These are phyloP conservation scores for Cataglyphis livida DNA, from an alignment of 2,888 invertebrate species.

Conservation along the genomic window DNA sequence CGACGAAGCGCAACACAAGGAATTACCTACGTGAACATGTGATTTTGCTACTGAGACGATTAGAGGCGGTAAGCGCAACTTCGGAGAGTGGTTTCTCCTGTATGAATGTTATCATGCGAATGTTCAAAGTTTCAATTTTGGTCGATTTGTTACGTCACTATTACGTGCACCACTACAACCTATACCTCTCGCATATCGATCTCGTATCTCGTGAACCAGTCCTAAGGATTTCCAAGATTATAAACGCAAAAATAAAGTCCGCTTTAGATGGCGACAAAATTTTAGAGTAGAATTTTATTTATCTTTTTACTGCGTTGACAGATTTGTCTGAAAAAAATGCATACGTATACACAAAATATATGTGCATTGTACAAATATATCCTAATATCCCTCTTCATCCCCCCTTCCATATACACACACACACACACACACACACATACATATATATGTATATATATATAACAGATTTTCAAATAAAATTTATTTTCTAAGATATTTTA, in stretches of 20 bases:
- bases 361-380: no score
- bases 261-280: neutral
- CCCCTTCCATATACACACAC: no score
- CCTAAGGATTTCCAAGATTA: neutral
- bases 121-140: conserved; percentile 26
- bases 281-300: neutral
- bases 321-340: neutral
- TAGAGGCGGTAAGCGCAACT: neutral
- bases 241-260: neutral
- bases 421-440: no score
- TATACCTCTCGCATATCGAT: neutral
- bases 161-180: neutral
- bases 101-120: conserved; percentile 4
- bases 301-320: neutral
- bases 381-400: no score
- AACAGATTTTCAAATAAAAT: no score
- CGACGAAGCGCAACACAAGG: neutral
- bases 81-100: neutral
- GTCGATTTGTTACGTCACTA: neutral
- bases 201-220: neutral
- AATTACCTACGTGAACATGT: conserved; percentile 7
- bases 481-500: no score
- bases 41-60: conserved; percentile 30
- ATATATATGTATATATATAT: no score
- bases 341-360: neutral